Percentiles rank a stretch among this genome's conserved stretches.
Conservation (phyloP, 1,140 invertebrate genomes). For the Sitophilus oryzae region DNA sequence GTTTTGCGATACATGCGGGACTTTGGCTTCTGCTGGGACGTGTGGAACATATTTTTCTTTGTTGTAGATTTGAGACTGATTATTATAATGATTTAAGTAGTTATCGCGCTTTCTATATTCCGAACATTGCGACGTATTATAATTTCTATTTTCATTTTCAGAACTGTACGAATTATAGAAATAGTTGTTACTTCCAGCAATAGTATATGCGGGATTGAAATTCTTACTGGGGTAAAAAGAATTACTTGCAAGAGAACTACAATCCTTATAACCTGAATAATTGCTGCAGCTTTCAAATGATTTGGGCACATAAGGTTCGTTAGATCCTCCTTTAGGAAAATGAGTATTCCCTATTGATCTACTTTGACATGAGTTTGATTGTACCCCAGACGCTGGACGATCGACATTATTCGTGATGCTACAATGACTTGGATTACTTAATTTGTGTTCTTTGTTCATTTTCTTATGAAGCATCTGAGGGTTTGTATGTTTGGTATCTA, state of each 20-base stretch:
- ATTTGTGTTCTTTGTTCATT: too few relatives aligned
- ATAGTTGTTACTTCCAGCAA: slow-evolving; percentile 9
- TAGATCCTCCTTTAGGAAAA: not conserved
- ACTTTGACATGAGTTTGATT: not conserved
- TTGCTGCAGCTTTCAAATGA: not conserved
- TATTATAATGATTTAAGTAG: slow-evolving; percentile 6
- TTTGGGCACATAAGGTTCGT: not conserved
- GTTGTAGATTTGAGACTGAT: not conserved
- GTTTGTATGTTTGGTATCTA: too few relatives aligned
- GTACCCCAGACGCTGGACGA: not conserved
- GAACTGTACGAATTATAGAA: slow-evolving; percentile 13
- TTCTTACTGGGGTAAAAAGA: slow-evolving; percentile 2
- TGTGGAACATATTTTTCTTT: slow-evolving; percentile 2
- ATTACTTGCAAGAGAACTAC: slow-evolving; percentile 1
- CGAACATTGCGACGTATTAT: slow-evolving; percentile 4
- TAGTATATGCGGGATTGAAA: slow-evolving; percentile 10
- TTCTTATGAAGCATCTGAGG: too few relatives aligned
- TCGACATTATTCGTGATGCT: not conserved
- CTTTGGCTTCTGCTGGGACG: slow-evolving; percentile 18
- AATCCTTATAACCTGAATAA: slow-evolving; percentile 6
- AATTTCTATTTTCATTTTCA: slow-evolving; percentile 12
- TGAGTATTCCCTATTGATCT: not conserved
- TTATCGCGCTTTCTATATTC: slow-evolving; percentile 28
- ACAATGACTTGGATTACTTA: not conserved
- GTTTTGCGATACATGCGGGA: slow-evolving; percentile 13